Conservation (phyloP, 2,888 invertebrate genomes). For the Allygus modestus region DNA sequence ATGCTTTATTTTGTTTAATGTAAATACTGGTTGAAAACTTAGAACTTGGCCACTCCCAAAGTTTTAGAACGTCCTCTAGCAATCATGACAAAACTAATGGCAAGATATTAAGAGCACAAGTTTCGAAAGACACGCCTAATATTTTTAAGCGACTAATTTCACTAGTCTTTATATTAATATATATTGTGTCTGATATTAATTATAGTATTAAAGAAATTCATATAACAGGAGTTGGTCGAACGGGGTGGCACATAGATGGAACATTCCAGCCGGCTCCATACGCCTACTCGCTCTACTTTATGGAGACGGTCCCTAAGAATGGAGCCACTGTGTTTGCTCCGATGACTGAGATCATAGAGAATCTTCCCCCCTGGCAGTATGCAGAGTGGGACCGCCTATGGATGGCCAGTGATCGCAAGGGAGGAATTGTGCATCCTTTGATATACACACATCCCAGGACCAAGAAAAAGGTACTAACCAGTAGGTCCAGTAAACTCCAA, state of each 20-base stretch:
- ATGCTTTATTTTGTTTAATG: too few relatives aligned
- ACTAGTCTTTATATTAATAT: too few relatives aligned
- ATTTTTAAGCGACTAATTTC: too few relatives aligned
- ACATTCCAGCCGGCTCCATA: slow-evolving; percentile 72
- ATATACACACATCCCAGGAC: slow-evolving; percentile 71
- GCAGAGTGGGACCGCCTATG: slow-evolving; percentile 70
- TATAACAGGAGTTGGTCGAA: slow-evolving; percentile 71
- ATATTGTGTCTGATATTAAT: too few relatives aligned
- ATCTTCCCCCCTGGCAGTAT: slow-evolving; percentile 68
- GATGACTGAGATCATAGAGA: slow-evolving; percentile 70
- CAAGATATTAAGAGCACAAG: too few relatives aligned
- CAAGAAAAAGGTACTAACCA: slow-evolving; percentile 68
- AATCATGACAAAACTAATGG: too few relatives aligned
- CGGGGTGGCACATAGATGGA: slow-evolving; percentile 72
- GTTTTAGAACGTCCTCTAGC: too few relatives aligned
- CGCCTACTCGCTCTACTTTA: slow-evolving; percentile 71
- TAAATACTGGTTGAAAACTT: too few relatives aligned
- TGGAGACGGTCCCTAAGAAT: slow-evolving; percentile 70
- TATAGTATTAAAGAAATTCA: too few relatives aligned
- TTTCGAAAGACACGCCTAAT: too few relatives aligned
- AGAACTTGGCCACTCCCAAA: too few relatives aligned
- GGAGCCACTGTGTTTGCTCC: slow-evolving; percentile 71
- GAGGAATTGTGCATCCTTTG: slow-evolving; percentile 71
- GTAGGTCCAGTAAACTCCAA: neutral
- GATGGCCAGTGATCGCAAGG: slow-evolving; percentile 71